Conservation (phyloP, 92 coral and sea anemone genomes). For the Blastomussa wellsi region DNA sequence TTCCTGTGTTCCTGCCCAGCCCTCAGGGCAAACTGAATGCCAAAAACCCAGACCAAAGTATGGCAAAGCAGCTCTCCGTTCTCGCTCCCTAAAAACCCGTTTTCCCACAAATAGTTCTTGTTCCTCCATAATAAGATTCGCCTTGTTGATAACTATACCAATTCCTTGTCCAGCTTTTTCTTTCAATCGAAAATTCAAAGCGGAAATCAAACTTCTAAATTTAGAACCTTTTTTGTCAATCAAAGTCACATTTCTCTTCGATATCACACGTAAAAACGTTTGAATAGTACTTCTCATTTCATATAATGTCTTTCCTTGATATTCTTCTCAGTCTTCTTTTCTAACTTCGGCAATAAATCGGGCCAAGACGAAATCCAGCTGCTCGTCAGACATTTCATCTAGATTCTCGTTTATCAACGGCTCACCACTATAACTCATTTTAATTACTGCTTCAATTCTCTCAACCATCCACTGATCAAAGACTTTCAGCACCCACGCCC, state of each 20-base stretch:
- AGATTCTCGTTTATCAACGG: conserved; percentile 11
- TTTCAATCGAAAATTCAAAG: too few species aligned
- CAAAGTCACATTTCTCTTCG: too few species aligned
- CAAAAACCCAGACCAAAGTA: conserved; percentile 18
- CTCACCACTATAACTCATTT: conserved; percentile 13
- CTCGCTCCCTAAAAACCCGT: conserved; percentile 14
- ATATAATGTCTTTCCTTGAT: conserved; percentile 50
- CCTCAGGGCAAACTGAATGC: too few species aligned
- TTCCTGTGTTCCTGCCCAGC: too few species aligned
- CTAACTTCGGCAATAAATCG: conserved; percentile 46
- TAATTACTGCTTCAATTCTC: too few species aligned
- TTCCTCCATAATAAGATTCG: conserved; percentile 26
- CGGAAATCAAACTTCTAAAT: neutral
- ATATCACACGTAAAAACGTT: conserved; percentile 38
- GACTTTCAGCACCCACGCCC: too few species aligned
- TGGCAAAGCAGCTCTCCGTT: conserved; percentile 9
- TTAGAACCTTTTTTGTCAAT: too few species aligned
- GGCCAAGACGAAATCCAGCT: conserved; percentile 31
- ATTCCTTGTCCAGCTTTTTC: conserved; percentile 27
- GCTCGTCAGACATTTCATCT: conserved; percentile 36
- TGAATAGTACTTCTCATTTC: conserved; percentile 56
- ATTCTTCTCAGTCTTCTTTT: conserved; percentile 48
- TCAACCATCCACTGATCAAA: too few species aligned
- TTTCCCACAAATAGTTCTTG: conserved; percentile 37
- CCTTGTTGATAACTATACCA: conserved; percentile 25